Evolutionary conservation across 2,113 vertebrate genomes (phyloP).

Genomic region (Petaurus breviceps): DNA sequence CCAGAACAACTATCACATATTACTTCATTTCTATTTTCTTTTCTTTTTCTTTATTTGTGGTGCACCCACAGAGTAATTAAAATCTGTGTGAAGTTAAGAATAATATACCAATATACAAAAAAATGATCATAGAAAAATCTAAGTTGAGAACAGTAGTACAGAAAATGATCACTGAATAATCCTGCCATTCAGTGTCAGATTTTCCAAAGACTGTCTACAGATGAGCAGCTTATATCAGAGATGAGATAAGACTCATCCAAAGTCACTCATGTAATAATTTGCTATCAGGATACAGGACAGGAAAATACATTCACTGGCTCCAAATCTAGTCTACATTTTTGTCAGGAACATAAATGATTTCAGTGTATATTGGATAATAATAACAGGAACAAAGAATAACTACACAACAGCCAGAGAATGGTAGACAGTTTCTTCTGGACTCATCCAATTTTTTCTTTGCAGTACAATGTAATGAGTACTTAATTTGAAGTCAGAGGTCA

Average conservation of each 20-base stretch:
- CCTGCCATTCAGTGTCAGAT: background rate
- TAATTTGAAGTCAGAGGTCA: background rate
- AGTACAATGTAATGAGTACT: background rate
- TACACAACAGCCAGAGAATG: background rate
- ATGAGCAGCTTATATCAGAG: background rate
- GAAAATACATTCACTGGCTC: background rate
- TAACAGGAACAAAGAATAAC: background rate
- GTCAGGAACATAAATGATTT: background rate
- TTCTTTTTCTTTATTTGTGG: constrained; percentile 52
- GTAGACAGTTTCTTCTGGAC: background rate
- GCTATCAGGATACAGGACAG: background rate
- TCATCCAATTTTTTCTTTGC: background rate
- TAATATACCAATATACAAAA: background rate
- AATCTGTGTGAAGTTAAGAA: background rate
- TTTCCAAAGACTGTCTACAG: background rate
- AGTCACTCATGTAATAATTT: background rate
- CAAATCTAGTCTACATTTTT: background rate
- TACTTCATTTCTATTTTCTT: constrained; percentile 29
- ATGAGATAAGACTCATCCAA: background rate
- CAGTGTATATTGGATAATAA: background rate
- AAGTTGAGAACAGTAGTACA: background rate
- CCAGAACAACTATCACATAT: constrained; percentile 37
- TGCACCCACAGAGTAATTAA: background rate
- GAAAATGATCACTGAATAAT: background rate
- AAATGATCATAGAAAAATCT: background rate